Base-by-base conservation (phyloP, 2,113 vertebrate genomes). In the Phyllostomus hastatus region DNA sequence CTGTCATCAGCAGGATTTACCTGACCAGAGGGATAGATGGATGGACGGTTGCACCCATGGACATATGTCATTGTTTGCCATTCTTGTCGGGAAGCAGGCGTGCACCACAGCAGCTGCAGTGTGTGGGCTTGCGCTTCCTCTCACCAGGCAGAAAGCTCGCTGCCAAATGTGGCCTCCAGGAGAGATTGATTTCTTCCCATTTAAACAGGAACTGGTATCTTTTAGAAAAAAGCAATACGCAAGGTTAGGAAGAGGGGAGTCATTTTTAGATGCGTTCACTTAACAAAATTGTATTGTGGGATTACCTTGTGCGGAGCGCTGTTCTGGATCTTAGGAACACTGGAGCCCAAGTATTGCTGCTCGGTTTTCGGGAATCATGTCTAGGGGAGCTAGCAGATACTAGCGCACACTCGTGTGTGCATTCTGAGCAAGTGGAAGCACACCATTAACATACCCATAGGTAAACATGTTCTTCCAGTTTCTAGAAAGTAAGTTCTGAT, bases 121-220 rank as follows among this genome's bases (percentile, higher is more conserved):
- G 38, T 83, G 81, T 82, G 6, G 84, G 75, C 93, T 90, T 1
- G 2, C 6, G 9, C 67, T 95, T 43, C 41, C 48, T 82, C 81
- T 95, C 46, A 70, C n/a, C 57, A 50, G 24, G 90, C 88, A 85
- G 93, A 86, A 92, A 90, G 86, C 84, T 54, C 3, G 5, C 75
- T 70, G 22, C 93, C 84, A 90, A 59, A 10, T 48, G 46, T 43
- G 43, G 28, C 75, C 95, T 92, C 69, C 84, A 93, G 79, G 66
- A 95, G 90, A 95, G 50, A 69, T n/a, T 8, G 4, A n/a, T 67
- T 79, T 96, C 54, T 69, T 96, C 94, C 59, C 57, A 33, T 92
- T 95, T 85, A n/a, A 96, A 90, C 15, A 90, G 66, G 46, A 84
- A 84, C 64, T 89, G 35, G 20, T 48, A 81, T 87, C 79, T 95